Evolutionary conservation across 92 coral and sea anemone species (phyloP).

Genomic region (Palythoa grandiflora): DNA sequence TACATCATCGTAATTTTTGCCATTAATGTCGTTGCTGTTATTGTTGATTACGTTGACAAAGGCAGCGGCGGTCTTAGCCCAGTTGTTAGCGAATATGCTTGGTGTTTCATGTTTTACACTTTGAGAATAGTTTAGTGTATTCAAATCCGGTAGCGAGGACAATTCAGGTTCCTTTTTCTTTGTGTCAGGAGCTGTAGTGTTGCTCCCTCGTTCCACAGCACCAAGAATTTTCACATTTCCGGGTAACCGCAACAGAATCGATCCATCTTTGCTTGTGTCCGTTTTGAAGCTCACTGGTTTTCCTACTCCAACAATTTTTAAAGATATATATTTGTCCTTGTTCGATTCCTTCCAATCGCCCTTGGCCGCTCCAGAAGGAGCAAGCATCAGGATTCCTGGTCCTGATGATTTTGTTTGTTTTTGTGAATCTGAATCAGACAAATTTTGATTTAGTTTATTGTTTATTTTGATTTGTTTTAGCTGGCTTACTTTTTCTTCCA

Average conservation of each 20-base stretch:
- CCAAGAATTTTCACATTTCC: conserved; percentile 62
- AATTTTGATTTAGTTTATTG: conserved; percentile 13
- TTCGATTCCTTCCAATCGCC: neutral
- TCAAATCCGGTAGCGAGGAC: neutral
- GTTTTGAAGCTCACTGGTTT: conserved; percentile 87
- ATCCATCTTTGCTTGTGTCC: conserved; percentile 84
- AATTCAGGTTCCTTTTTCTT: conserved; percentile 10
- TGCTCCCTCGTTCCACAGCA: conserved; percentile 17
- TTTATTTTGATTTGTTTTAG: conserved; percentile 27
- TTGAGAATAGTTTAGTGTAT: neutral
- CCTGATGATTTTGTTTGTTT: neutral
- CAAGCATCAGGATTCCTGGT: neutral
- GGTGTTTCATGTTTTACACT: neutral
- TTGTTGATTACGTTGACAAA: neutral
- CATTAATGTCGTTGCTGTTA: neutral
- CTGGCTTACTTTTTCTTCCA: neutral
- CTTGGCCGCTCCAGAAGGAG: neutral
- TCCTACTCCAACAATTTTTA: conserved; percentile 79
- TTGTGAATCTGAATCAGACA: neutral
- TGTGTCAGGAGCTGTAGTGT: neutral
- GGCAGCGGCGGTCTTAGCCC: neutral
- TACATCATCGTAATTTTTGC: neutral
- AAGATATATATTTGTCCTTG: conserved; percentile 58
- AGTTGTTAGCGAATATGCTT: neutral
- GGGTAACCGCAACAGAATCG: conserved; percentile 76